phyloP scores from a whole-genome alignment of 2,888 invertebrate genomes.

The Drosophila hamatofila region DNA sequence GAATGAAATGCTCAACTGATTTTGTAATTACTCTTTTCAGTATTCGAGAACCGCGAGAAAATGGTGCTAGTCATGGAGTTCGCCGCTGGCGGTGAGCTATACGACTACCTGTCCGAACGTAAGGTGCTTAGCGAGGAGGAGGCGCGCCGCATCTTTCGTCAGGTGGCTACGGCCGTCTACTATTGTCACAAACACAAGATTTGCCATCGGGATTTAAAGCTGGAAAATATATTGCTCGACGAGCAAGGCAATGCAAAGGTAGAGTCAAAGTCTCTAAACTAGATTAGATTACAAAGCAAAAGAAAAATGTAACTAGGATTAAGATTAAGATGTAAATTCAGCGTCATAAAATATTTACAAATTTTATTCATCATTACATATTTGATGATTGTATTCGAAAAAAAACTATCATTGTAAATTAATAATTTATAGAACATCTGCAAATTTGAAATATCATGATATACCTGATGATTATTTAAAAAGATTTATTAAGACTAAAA shows the following conservation, averaged over 20 bases:
- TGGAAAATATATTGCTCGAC: slow-evolving; percentile 97
- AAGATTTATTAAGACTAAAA: too few species aligned
- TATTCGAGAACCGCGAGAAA: slow-evolving; percentile 99
- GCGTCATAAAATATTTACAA: too few species aligned
- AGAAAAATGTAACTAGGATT: too few species aligned
- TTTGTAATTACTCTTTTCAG: slow-evolving; percentile 82
- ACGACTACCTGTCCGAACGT: slow-evolving; percentile 97
- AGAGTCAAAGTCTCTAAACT: neutral
- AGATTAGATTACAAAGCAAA: too few species aligned
- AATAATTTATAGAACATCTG: too few species aligned
- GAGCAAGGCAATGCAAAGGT: slow-evolving; percentile 98
- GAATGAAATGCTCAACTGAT: neutral
- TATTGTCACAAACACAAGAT: slow-evolving; percentile 99
- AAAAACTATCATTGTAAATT: too few species aligned
- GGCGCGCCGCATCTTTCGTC: slow-evolving; percentile 97
- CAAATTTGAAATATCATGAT: too few species aligned
- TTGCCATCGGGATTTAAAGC: slow-evolving; percentile 97
- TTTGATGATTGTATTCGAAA: too few species aligned
- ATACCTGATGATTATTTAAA: too few species aligned
- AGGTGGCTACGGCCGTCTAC: slow-evolving; percentile 98
- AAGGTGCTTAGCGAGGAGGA: slow-evolving; percentile 96
- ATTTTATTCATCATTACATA: too few species aligned
- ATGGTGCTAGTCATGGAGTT: slow-evolving; percentile 99
- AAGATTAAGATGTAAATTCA: too few species aligned
- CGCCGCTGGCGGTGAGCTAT: slow-evolving; percentile 98